These are phyloP conservation scores for Aplysina aerophoba DNA, from an alignment of 37 sponge, comb jelly and placozoan genomes.

Conservation along the genomic window DNA sequence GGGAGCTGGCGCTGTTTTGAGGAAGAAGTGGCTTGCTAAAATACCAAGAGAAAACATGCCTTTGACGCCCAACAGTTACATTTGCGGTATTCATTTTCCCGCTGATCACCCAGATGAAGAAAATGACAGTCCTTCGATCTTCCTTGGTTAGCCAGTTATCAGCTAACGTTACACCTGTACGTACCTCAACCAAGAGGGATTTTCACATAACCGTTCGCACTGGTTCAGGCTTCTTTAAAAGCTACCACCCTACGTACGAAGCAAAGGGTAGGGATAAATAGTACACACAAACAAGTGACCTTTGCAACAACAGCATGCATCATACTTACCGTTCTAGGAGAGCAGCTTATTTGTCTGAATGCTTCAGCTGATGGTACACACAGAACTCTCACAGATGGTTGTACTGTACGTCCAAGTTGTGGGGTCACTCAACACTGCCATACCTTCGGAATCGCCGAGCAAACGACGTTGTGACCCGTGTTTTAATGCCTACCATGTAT, in stretches of 20 bases:
- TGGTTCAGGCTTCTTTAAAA: background rate
- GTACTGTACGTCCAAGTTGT: slow-evolving; percentile 14
- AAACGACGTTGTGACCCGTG: no score
- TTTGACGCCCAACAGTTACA: slow-evolving; percentile 21
- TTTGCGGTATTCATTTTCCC: slow-evolving; percentile 19
- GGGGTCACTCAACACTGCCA: slow-evolving; percentile 8
- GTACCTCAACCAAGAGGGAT: background rate
- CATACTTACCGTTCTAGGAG: no score
- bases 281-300: background rate
- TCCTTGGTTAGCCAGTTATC: slow-evolving; percentile 17
- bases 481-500: background rate
- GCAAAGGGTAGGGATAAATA: slow-evolving; percentile 11
- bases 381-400: slow-evolving; percentile 24
- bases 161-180: background rate
- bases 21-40: slow-evolving; percentile 36
- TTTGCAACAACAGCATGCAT: background rate
- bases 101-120: slow-evolving; percentile 12
- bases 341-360: slow-evolving; percentile 18
- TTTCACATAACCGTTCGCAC: background rate
- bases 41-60: slow-evolving; percentile 13
- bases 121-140: slow-evolving; percentile 27
- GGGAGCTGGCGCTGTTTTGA: slow-evolving; percentile 1
- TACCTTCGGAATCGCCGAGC: background rate
- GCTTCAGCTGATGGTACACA: slow-evolving; percentile 2
- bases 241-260: slow-evolving; percentile 5